Conservation (phyloP, 1,140 invertebrate genomes). For the Acromyrmex heyeri region DNA sequence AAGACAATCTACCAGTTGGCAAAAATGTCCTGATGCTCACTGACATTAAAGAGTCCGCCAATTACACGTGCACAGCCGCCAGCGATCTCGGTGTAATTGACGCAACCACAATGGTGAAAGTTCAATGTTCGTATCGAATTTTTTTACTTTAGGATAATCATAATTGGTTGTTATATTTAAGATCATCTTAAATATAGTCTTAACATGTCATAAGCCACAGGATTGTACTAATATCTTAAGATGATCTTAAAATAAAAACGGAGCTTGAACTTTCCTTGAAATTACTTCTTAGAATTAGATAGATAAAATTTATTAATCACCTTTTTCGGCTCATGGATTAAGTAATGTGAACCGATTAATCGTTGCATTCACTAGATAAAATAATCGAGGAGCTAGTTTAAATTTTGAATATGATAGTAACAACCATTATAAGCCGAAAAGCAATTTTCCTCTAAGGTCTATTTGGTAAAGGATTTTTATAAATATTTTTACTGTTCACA, state of each 20-base stretch:
- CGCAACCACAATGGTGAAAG: constrained; percentile 94
- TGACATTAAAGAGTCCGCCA: constrained; percentile 96
- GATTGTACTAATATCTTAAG: no score
- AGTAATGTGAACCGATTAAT: constrained; percentile 60
- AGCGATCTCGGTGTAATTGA: constrained; percentile 97
- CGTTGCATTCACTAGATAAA: constrained; percentile 13
- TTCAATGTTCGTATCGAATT: constrained; percentile 93
- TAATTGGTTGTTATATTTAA: no score
- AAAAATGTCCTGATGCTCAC: constrained; percentile 94
- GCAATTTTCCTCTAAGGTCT: background rate
- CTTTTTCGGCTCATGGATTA: constrained; percentile 13
- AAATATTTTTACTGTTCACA: background rate
- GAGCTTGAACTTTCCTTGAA: background rate
- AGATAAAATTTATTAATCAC: constrained; percentile 34
- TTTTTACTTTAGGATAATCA: background rate
- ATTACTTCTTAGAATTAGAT: background rate
- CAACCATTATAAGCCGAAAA: background rate
- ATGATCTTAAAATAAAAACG: no score
- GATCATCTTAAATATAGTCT: no score
- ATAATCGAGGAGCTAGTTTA: constrained; percentile 61
- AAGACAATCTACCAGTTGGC: constrained; percentile 94
- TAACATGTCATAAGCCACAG: no score
- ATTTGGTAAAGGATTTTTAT: background rate
- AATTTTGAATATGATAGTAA: constrained; percentile 8
- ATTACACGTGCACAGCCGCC: constrained; percentile 98